Evolutionary conservation across 2,888 invertebrate species (phyloP), one percentile per base, ranked within the genome.

Genomic region (Ryuthela nishihirai): DNA sequence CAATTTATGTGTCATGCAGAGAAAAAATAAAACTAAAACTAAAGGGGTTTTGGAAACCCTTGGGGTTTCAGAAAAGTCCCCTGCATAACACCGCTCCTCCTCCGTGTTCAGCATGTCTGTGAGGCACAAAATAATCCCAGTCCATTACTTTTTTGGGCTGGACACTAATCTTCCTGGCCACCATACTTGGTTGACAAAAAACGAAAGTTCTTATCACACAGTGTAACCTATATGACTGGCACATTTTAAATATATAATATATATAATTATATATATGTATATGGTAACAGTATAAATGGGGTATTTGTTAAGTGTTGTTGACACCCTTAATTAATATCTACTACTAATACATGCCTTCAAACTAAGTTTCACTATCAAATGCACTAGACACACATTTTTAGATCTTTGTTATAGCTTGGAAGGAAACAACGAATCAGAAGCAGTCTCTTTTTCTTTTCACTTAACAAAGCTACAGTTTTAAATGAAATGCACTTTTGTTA

Each of bases 191-290:
- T 29, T 29, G 9, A 29, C 29, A 29, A 29, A 29, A 29, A 29
- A 9, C 12, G 40, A 45, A 45, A 41, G 46, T 41, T 43, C 46
- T 46, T 54, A 54, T 54, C 54, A 54, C 54, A 54, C 54, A 32
- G 17, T 47, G 42, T 54, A 47, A 54, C 47, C 45, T 20, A 41
- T 53, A 54, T 54, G 54, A 54, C 54, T 54, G 54, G 54, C 54
- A 54, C 54, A 54, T 54, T 54, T 54, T 47, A 54, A 46, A 54
- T 54, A 46, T 47, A 54, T 47, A 42, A 42, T 54, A 54, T 46
- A 54, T 54, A 54, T 54, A 53, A 45, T 53, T 36, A 53, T 45
- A 54, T 39, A 54, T 45, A 54, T 47, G 38, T 53, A 45, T 45
- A 53, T 52, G 45, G 23, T 54, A 54, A 54, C 47, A 54, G 42